phyloP scores from a whole-genome alignment of 1,140 invertebrate genomes.

The Phymastichus coffea region DNA sequence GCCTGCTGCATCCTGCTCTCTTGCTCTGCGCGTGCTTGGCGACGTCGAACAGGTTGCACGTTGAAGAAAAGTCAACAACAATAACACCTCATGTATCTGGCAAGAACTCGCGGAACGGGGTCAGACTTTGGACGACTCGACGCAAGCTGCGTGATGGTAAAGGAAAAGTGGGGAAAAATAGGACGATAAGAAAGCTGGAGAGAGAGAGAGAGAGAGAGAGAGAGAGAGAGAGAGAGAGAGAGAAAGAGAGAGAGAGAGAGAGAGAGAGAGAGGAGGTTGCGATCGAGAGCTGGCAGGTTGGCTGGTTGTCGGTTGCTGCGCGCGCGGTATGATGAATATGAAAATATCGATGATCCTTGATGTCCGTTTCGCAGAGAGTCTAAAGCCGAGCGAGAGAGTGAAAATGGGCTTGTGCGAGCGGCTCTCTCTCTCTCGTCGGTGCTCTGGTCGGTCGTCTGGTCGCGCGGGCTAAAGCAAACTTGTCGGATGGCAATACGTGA shows the following conservation, averaged over 20 bases:
- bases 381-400: not conserved
- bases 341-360: too few relatives aligned
- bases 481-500: constrained; percentile 60
- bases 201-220: not conserved
- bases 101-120: not conserved
- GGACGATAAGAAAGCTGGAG: not conserved
- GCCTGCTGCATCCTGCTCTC: not conserved
- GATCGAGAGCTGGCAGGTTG: not conserved
- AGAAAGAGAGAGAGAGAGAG: constrained; percentile 5
- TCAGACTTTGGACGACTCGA: not conserved
- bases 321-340: too few relatives aligned
- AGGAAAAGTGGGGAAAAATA: not conserved
- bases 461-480: constrained; percentile 57
- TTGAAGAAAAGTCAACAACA: not conserved
- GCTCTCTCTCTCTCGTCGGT: not conserved
- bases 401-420: not conserved
- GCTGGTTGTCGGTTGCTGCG: not conserved
- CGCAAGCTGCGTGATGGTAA: too few relatives aligned
- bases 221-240: constrained; percentile 12
- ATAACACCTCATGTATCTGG: not conserved
- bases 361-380: too few relatives aligned
- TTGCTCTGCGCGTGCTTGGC: not conserved
- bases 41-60: not conserved
- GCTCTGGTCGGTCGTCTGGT: not conserved
- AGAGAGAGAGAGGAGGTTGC: not conserved